phyloP scores from a whole-genome alignment of 2,113 vertebrate species.

The Albula goreensis region DNA sequence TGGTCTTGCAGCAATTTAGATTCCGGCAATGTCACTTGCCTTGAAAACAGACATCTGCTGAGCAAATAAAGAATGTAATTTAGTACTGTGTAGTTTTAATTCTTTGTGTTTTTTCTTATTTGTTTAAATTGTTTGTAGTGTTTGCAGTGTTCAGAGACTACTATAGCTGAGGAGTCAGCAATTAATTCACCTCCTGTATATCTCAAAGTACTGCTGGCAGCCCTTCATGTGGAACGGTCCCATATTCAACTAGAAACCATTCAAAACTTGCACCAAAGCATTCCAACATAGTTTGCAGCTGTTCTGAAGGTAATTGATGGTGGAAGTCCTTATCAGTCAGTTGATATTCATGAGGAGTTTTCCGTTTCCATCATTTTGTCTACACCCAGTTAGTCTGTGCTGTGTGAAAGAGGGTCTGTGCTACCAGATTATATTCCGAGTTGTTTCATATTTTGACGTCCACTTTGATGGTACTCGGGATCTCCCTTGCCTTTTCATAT shows the following conservation, averaged over 20 bases:
- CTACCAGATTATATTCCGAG: too few relatives aligned
- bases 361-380: too few relatives aligned
- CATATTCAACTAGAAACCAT: too few relatives aligned
- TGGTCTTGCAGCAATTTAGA: neutral
- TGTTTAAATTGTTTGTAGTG: neutral
- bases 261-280: too few relatives aligned
- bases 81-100: neutral
- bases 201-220: neutral
- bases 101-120: neutral
- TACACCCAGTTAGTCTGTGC: neutral
- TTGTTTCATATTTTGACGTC: neutral
- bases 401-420: neutral
- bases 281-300: too few relatives aligned
- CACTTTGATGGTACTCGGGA: neutral
- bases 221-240: too few relatives aligned
- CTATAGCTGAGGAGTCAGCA: neutral
- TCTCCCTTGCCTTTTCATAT: neutral
- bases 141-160: too few relatives aligned
- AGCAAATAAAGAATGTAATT: neutral
- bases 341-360: too few relatives aligned
- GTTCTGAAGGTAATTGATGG: too few relatives aligned
- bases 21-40: neutral
- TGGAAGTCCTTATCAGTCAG: too few relatives aligned
- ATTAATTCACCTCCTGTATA: neutral
- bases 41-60: neutral